Evolutionary conservation across 2,888 invertebrate genomes (phyloP).

Genomic region (Leptopilina drosophilae): DNA sequence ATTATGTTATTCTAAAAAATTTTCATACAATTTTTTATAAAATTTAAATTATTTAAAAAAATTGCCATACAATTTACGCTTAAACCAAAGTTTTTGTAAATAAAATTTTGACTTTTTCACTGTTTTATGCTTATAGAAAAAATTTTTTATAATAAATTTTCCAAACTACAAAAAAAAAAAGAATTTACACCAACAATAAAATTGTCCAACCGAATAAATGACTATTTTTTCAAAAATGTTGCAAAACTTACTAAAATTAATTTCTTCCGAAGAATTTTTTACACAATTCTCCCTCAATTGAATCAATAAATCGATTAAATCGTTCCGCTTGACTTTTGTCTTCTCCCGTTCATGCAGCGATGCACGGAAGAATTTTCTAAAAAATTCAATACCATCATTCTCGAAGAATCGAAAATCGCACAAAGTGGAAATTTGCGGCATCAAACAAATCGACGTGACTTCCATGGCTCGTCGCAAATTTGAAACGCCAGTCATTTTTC

Average conservation of each 20-base stretch:
- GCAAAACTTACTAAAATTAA: neutral
- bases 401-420: constrained; percentile 16
- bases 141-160: too few species aligned
- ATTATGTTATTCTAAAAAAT: too few species aligned
- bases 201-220: neutral
- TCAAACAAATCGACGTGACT: neutral
- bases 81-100: too few species aligned
- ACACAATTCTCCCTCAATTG: neutral
- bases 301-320: constrained; percentile 8
- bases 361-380: neutral
- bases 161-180: neutral
- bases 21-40: too few species aligned
- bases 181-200: neutral
- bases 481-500: neutral
- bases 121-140: too few species aligned
- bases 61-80: too few species aligned
- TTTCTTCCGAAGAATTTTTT: neutral
- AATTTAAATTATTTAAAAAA: too few species aligned
- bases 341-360: neutral
- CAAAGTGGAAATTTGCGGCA: neutral
- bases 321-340: neutral
- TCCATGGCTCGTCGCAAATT: constrained; percentile 15
- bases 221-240: neutral
- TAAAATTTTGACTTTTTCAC: too few species aligned
- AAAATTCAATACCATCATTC: constrained; percentile 11